A percentile compares a stretch with the other conserved stretches of the same genome.
phyloP scores from a whole-genome alignment of 2,888 invertebrate species.

The Aleiodes testaceus region DNA sequence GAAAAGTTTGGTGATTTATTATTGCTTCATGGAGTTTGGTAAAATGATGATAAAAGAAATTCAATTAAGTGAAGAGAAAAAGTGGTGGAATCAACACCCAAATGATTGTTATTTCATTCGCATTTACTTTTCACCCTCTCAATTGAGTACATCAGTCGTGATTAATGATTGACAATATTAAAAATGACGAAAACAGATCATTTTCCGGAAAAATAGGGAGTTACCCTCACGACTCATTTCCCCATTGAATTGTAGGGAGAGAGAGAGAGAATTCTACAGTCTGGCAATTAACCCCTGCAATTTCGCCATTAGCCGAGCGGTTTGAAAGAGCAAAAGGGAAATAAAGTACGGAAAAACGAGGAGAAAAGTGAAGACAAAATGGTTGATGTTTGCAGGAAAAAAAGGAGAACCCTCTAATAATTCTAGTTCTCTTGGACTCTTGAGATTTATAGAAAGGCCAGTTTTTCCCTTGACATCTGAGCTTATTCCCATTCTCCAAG shows the following conservation, averaged over 20 bases:
- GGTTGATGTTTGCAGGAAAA: conserved; percentile 3
- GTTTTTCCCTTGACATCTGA: neutral
- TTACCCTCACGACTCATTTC: conserved; percentile 40
- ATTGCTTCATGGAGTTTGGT: too few relatives aligned
- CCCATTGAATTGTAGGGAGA: conserved; percentile 19
- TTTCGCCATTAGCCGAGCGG: conserved; percentile 54
- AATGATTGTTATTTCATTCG: neutral
- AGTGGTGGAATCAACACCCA: too few relatives aligned
- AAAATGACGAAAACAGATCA: conserved; percentile 16
- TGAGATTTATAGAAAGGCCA: conserved; percentile 1
- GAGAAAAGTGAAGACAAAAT: conserved; percentile 27
- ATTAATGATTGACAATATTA: neutral
- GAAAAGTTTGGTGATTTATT: too few relatives aligned
- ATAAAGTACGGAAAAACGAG: conserved; percentile 16
- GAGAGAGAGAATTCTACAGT: conserved; percentile 37
- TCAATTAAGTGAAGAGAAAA: too few relatives aligned
- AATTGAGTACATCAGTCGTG: neutral
- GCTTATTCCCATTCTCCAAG: neutral
- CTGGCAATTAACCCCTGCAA: conserved; percentile 56
- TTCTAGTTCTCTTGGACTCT: neutral
- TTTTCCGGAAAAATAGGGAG: conserved; percentile 1
- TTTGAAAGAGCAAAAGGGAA: conserved; percentile 41
- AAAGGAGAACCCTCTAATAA: conserved; percentile 6
- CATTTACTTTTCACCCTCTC: neutral
- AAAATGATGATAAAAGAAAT: too few relatives aligned